phyloP scores from a whole-genome alignment of 2,113 vertebrate genomes.

The Malurus alboscapulatus region DNA sequence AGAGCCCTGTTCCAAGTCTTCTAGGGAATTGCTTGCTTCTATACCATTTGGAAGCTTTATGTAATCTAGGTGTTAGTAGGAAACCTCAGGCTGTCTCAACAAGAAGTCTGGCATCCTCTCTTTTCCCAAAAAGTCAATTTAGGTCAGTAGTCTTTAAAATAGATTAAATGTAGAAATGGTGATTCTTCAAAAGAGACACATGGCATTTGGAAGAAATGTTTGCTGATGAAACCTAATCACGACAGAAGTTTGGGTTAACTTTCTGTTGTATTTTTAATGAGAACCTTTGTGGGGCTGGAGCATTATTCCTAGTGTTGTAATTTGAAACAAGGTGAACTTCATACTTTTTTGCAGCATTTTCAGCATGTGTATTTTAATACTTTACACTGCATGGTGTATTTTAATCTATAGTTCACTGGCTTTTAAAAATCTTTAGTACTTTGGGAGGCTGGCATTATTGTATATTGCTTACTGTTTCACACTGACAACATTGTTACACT shows the following conservation, averaged over 20 bases:
- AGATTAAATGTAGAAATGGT: not conserved
- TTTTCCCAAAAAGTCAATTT: not conserved
- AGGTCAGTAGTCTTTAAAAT: not conserved
- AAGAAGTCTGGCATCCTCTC: not conserved
- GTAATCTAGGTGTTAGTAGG: not conserved
- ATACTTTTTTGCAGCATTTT: not conserved
- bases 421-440: not conserved
- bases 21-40: not conserved
- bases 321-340: not conserved
- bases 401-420: not conserved
- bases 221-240: not conserved
- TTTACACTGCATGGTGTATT: not conserved
- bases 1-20: not conserved
- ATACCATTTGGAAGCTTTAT: not conserved
- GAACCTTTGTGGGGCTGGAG: not conserved
- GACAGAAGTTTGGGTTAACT: not conserved
- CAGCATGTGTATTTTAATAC: no score
- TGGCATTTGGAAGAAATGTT: not conserved
- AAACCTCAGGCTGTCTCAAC: not conserved
- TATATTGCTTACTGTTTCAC: not conserved
- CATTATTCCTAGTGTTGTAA: not conserved
- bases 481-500: not conserved
- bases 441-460: fast-evolving
- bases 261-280: not conserved
- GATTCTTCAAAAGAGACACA: not conserved